These are phyloP conservation scores for Drosophila nigricruria DNA, from an alignment of 2,888 invertebrate species.

Conservation along the genomic window DNA sequence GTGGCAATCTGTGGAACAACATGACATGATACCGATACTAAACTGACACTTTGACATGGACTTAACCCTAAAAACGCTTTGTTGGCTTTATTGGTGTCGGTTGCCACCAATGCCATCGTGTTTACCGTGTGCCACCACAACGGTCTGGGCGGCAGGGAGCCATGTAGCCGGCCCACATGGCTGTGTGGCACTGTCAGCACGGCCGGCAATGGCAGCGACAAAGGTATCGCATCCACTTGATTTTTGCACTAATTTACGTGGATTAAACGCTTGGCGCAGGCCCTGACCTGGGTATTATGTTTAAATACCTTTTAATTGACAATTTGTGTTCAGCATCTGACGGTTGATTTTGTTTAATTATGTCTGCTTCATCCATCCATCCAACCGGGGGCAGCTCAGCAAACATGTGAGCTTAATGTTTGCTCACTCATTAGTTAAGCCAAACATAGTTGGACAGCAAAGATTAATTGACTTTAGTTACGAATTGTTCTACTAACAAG, in stretches of 20 bases:
- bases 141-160: constrained; percentile 5
- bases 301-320: constrained; percentile 85
- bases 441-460: constrained; percentile 18
- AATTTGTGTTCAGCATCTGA: constrained; percentile 76
- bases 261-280: constrained; percentile 66
- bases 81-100: constrained; percentile 82
- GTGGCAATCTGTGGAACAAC: constrained; percentile 66
- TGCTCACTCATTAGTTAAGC: constrained; percentile 39
- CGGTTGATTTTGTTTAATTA: constrained; percentile 70
- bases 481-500: background rate
- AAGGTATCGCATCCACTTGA: constrained; percentile 78
- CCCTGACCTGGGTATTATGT: constrained; percentile 76
- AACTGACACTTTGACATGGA: constrained; percentile 85
- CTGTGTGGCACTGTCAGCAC: constrained; percentile 27
- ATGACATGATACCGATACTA: constrained; percentile 85
- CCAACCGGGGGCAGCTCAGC: background rate
- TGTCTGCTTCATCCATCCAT: constrained; percentile 20
- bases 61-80: constrained; percentile 83
- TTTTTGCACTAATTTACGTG: constrained; percentile 82
- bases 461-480: constrained; percentile 16
- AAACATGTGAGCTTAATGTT: constrained; percentile 49
- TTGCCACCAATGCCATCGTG: constrained; percentile 55
- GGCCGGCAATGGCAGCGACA: constrained; percentile 14
- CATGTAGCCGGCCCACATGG: constrained; percentile 1
- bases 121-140: constrained; percentile 39